These are phyloP conservation scores for Drosophila diplacantha DNA, from an alignment of 2,888 invertebrate genomes.

Conservation along the genomic window DNA sequence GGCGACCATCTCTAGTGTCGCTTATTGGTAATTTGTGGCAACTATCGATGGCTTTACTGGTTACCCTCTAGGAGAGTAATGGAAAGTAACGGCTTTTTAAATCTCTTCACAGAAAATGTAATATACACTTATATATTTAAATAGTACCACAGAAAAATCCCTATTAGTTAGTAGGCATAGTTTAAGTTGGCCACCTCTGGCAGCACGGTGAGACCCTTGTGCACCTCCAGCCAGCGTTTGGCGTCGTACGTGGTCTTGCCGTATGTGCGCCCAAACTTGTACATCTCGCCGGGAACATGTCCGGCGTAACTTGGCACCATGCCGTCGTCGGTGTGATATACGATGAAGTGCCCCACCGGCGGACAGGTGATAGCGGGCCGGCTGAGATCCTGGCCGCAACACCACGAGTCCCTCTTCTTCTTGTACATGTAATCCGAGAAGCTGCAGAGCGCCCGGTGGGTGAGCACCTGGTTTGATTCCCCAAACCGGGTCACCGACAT, in stretches of 20 bases:
- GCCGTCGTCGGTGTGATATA: conserved; percentile 86
- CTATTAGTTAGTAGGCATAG: conserved; percentile 49
- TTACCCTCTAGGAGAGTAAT: no score
- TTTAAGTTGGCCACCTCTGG: conserved; percentile 60
- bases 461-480: conserved; percentile 80
- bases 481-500: conserved; percentile 74
- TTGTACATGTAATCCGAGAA: conserved; percentile 87
- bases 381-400: conserved; percentile 74
- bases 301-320: conserved; percentile 88
- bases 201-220: conserved; percentile 60
- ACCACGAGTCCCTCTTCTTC: conserved; percentile 86
- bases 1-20: no score
- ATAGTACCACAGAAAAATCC: neutral
- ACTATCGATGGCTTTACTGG: neutral
- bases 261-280: conserved; percentile 86
- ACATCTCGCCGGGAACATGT: conserved; percentile 86
- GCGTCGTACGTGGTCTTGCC: conserved; percentile 86
- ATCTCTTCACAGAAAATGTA: neutral
- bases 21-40: no score
- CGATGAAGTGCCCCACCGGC: conserved; percentile 78
- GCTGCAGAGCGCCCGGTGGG: conserved; percentile 85
- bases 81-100: neutral
- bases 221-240: conserved; percentile 83
- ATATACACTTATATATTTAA: neutral
- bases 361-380: conserved; percentile 68